Evolutionary conservation across 2,113 vertebrate genomes (phyloP).

Genomic region (Prunella himalayana): DNA sequence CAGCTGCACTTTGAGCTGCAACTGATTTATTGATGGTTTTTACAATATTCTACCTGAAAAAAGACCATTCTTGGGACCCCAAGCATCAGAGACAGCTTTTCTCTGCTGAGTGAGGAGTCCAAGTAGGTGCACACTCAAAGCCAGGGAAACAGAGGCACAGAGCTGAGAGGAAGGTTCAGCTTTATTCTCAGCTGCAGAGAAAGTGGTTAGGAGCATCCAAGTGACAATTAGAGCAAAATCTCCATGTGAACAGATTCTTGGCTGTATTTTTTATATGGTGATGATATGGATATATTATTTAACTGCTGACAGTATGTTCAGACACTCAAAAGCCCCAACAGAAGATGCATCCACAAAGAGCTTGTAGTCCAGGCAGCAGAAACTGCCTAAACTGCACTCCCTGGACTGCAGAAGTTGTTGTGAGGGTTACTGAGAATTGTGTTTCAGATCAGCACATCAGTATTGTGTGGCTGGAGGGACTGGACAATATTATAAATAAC

Average conservation of each 20-base stretch:
- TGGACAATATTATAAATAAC: neutral
- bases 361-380: neutral
- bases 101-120: neutral
- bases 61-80: neutral
- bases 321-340: neutral
- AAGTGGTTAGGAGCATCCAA: neutral
- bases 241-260: neutral
- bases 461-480: neutral
- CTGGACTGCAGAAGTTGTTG: neutral
- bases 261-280: conserved; percentile 14
- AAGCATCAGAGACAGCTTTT: neutral
- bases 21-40: neutral
- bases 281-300: conserved; percentile 14
- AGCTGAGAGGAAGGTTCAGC: neutral
- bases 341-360: neutral
- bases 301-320: conserved; percentile 11
- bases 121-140: neutral
- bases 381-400: neutral
- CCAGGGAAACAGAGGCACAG: neutral
- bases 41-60: neutral
- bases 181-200: neutral
- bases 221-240: neutral
- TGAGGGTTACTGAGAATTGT: neutral
- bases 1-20: neutral
- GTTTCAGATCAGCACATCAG: neutral